phyloP scores from a whole-genome alignment of 2,113 vertebrate species.

The Bostrychus sinensis region DNA sequence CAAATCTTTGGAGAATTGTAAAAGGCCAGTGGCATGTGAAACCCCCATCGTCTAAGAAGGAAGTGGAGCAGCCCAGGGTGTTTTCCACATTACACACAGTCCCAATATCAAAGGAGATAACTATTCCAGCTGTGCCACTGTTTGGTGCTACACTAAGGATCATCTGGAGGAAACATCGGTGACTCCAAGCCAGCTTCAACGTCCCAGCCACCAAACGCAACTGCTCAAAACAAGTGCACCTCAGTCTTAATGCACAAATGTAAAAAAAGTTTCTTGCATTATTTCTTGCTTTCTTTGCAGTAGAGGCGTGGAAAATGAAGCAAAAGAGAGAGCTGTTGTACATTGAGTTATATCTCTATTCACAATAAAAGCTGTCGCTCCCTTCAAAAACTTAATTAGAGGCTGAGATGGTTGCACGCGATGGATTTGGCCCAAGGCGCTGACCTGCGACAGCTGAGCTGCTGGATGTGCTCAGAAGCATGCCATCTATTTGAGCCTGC shows the following conservation, averaged over 20 bases:
- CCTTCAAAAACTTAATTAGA: conserved; percentile 78
- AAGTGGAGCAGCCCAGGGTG: conserved; percentile 74
- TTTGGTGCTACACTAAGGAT: conserved; percentile 65
- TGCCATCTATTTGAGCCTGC: conserved; percentile 45
- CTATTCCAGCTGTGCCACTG: conserved; percentile 78
- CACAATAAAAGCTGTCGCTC: conserved; percentile 69
- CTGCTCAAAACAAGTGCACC: conserved; percentile 8
- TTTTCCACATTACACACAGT: conserved; percentile 79
- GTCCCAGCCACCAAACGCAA: conserved; percentile 14
- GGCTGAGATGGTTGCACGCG: conserved; percentile 69
- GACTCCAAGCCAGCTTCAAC: conserved; percentile 15
- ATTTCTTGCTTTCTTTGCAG: conserved; percentile 18
- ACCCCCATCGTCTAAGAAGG: conserved; percentile 68
- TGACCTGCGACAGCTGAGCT: conserved; percentile 53
- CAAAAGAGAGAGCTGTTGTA: conserved; percentile 18
- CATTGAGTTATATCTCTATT: conserved; percentile 38
- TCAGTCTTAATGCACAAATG: background rate
- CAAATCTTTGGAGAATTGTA: conserved; percentile 68
- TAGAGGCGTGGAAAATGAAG: conserved; percentile 17
- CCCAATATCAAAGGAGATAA: conserved; percentile 81
- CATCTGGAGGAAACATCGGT: conserved; percentile 78
- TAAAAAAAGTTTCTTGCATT: background rate
- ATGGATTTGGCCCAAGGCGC: conserved; percentile 68
- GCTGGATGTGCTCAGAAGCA: conserved; percentile 42
- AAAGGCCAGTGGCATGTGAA: conserved; percentile 75